Conservation (phyloP, 2,113 vertebrate species). For the Pyrgilauda ruficollis region DNA sequence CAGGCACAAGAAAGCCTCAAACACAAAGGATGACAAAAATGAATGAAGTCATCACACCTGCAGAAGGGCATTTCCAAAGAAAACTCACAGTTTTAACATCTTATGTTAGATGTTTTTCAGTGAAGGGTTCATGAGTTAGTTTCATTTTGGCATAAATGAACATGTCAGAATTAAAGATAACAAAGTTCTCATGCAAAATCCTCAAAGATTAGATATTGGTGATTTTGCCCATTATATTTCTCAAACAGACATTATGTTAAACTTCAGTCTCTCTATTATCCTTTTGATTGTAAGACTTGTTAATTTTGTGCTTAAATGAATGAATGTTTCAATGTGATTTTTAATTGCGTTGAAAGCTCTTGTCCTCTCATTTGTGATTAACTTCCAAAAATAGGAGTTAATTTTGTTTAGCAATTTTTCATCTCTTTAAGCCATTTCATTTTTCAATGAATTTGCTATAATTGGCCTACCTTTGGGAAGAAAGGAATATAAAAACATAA, state of each 20-base stretch:
- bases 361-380: background rate
- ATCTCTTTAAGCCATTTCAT: background rate
- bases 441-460: background rate
- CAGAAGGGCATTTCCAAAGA: background rate
- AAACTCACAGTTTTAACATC: background rate
- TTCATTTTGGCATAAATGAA: background rate
- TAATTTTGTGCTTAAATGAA: background rate
- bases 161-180: background rate
- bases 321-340: background rate
- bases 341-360: background rate
- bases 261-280: background rate
- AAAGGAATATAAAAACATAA: background rate
- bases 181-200: background rate
- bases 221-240: background rate
- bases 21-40: background rate
- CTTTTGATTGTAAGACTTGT: background rate
- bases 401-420: background rate
- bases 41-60: background rate
- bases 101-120: background rate
- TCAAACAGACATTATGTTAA: background rate
- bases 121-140: background rate
- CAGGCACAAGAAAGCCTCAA: background rate
- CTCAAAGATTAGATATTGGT: background rate
- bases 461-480: background rate
- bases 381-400: background rate